Evolutionary conservation across 1,140 invertebrate species (phyloP), one percentile per base, ranked within the genome.

Genomic region (Leptinotarsa lineolata): DNA sequence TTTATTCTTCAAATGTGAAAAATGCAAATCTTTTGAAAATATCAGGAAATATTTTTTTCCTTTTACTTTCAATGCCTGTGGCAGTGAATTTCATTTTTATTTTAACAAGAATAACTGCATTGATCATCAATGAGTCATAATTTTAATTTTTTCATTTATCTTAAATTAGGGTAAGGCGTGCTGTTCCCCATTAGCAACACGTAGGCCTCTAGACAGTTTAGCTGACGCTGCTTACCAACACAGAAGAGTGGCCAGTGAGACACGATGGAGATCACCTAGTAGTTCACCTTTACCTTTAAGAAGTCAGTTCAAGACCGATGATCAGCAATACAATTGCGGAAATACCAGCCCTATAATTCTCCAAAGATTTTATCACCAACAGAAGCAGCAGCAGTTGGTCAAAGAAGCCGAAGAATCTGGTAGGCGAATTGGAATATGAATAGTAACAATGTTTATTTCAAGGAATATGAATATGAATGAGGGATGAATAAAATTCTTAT

Each of bases 331-430:
- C 63, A 77, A 79, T 59, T 85, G 85, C 54, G 88, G 88, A 22
- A 89, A 89, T 81, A 90, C 88, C n/a, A 90, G 88, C 84, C 89
- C 89, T 8, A 88, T 90, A 80, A 87, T 90, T 16, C 81, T 90
- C 68, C 89, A 90, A 80, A 82, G 89, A 78, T 90, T 89, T 81
- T 88, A 88, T 80, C 88, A 90, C 81, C 89, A 90, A 78, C 89
- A 88, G 76, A 88, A 88, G 70, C 89, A 90, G 80, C 83, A 88
- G 74, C 84, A 84, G 71, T 48, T 84, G 70, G 74, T 78, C 8
- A 82, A 81, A 70, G 83, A 84, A 74, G 82, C 79, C 13, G 83
- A 83, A 73, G 82, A 84, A 74, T 75, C 79, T 45, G 80, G 77
- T 72, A 78, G 84, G 72, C 67, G 5, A 18, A 39, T 39, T 39